phyloP scores from a whole-genome alignment of 2,888 invertebrate genomes.

The Parthenolecanium corni region DNA sequence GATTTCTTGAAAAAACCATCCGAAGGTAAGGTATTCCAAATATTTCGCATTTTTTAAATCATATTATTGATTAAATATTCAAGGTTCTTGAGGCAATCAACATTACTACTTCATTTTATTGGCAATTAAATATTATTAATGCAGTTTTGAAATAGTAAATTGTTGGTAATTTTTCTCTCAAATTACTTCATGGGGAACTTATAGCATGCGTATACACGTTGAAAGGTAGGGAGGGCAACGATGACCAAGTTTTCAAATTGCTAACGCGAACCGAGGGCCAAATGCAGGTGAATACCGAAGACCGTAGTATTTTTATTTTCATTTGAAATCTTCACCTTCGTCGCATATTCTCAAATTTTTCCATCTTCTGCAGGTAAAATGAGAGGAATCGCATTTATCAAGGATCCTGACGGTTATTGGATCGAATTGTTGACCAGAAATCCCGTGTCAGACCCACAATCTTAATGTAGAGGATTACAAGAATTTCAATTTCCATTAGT shows the following conservation, averaged over 20 bases:
- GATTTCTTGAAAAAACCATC: constrained; percentile 80
- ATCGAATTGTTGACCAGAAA: constrained; percentile 65
- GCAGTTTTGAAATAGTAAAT: not conserved
- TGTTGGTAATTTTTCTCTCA: not conserved
- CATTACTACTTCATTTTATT: too few species aligned
- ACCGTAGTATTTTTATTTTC: not conserved
- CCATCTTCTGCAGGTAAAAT: constrained; percentile 64
- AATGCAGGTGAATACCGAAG: too few species aligned
- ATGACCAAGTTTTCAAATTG: too few species aligned
- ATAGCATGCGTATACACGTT: too few species aligned
- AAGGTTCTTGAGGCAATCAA: not conserved
- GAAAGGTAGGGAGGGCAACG: too few species aligned
- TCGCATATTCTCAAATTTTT: too few species aligned
- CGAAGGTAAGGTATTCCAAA: constrained; percentile 47
- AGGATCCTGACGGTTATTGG: constrained; percentile 95
- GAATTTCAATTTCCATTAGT: too few species aligned
- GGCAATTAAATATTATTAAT: not conserved
- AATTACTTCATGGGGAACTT: too few species aligned
- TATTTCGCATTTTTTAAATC: not conserved
- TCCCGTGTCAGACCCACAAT: constrained; percentile 2
- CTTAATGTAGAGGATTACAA: not conserved
- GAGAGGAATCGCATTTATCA: constrained; percentile 88
- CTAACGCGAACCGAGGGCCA: too few species aligned
- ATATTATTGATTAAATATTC: not conserved
- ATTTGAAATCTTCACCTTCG: constrained; percentile 9